These are phyloP conservation scores for Choristoneura fumiferana DNA, from an alignment of 1,140 invertebrate genomes.

Conservation along the genomic window DNA sequence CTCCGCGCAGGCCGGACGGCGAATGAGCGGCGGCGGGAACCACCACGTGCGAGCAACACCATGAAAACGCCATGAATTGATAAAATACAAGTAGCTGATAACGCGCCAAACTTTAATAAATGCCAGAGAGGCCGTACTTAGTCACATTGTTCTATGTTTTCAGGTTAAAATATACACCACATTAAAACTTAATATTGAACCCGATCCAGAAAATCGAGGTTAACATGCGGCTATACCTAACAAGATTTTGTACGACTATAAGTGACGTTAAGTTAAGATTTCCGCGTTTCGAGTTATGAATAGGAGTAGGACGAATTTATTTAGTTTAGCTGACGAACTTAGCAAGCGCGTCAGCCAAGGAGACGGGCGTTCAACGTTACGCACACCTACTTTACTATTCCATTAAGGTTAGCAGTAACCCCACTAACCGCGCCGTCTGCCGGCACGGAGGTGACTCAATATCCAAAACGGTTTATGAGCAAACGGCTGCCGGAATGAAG, in stretches of 20 bases:
- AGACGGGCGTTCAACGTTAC: conserved; percentile 46
- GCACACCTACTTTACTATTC: conserved; percentile 65
- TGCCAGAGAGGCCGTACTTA: conserved; percentile 15
- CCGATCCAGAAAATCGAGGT: no score
- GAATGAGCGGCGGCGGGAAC: conserved; percentile 42
- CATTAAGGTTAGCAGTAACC: conserved; percentile 53
- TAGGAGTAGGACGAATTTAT: neutral
- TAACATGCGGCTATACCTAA: neutral
- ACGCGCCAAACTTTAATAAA: conserved; percentile 42
- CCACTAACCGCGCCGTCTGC: conserved; percentile 53
- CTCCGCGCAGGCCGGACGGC: conserved; percentile 34
- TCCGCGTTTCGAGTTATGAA: no score
- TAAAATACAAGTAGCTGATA: conserved; percentile 51
- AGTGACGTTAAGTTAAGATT: no score
- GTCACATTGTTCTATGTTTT: conserved; percentile 24
- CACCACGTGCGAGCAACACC: conserved; percentile 62
- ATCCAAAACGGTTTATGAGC: conserved; percentile 44
- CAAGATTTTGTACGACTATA: neutral
- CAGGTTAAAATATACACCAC: conserved; percentile 64
- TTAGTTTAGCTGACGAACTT: conserved; percentile 29
- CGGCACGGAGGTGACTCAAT: conserved; percentile 37
- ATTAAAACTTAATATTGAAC: conserved; percentile 9
- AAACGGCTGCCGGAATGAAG: conserved; percentile 24
- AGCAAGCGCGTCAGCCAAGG: conserved; percentile 21
- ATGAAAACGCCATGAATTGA: conserved; percentile 48